Evolutionary conservation across 2,888 invertebrate species (phyloP).

Genomic region (Serripes groenlandicus): DNA sequence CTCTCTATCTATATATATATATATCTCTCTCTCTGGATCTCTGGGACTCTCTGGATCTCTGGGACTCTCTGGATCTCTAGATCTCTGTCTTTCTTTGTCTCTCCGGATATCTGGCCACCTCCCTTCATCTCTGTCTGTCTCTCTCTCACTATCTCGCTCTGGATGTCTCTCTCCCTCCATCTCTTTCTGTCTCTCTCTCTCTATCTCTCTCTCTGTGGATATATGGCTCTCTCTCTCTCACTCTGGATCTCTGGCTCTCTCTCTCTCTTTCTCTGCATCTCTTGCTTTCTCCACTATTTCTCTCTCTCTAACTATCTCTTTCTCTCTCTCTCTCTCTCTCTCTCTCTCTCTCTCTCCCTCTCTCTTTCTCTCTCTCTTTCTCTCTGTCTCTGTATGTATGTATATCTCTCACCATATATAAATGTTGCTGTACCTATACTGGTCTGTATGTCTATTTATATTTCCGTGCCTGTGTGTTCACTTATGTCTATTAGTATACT

Average conservation of each 20-base stretch:
- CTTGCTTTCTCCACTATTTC: no score
- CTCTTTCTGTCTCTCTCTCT: not conserved
- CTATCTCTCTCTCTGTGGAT: not conserved
- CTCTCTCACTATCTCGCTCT: not conserved
- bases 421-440: not conserved
- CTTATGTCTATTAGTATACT: not conserved
- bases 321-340: not conserved
- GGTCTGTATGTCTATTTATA: not conserved
- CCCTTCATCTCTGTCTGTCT: not conserved
- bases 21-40: not conserved
- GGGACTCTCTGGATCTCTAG: no score
- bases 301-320: not conserved
- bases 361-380: not conserved
- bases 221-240: not conserved
- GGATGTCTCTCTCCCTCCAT: not conserved
- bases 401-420: not conserved
- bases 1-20: not conserved
- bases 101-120: not conserved
- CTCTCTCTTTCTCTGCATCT: not conserved
- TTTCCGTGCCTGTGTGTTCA: not conserved
- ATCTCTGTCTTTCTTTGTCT: no score
- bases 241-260: not conserved
- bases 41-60: not conserved
- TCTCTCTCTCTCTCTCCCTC: not conserved
- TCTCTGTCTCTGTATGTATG: not conserved